Percentiles rank a stretch among this genome's conserved stretches.
These are phyloP conservation scores for Geophilus truncorum DNA, from an alignment of 2,888 invertebrate genomes.

Conservation along the genomic window DNA sequence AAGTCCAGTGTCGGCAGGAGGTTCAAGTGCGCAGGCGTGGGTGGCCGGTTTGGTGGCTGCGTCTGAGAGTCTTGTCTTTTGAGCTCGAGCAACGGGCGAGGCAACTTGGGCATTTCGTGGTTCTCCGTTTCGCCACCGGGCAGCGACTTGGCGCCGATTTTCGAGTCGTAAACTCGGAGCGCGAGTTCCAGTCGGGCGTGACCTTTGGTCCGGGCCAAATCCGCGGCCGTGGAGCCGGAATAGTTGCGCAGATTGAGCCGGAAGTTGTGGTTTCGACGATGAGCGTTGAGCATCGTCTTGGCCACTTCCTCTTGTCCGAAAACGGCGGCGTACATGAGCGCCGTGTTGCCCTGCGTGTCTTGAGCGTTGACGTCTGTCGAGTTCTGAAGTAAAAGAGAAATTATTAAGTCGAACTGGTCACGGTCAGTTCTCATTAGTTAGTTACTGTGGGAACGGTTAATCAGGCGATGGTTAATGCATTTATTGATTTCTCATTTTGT, in stretches of 20 bases:
- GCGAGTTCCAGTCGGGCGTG: background rate
- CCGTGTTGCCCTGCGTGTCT: conserved; percentile 31
- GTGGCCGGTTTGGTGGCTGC: background rate
- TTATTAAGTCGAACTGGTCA: background rate
- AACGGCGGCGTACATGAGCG: conserved; percentile 39
- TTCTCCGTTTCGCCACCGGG: background rate
- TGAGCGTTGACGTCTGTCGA: conserved; percentile 33
- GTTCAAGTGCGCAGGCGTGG: background rate
- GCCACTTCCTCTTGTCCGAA: conserved; percentile 38
- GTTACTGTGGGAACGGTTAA: no score
- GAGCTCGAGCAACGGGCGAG: background rate
- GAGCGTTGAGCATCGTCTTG: conserved; percentile 35
- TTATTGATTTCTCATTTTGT: no score
- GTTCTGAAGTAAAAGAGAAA: conserved; percentile 25
- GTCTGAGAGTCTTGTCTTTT: background rate
- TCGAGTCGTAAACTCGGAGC: background rate
- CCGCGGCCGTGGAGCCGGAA: background rate
- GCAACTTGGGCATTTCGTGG: background rate
- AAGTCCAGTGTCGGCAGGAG: background rate
- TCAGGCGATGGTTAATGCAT: no score
- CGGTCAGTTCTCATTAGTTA: background rate
- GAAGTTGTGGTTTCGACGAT: background rate
- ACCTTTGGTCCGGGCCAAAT: background rate
- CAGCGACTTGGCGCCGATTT: background rate
- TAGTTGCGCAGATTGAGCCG: background rate